phyloP scores from a whole-genome alignment of 1,140 invertebrate genomes.

The Neelides sp. region DNA sequence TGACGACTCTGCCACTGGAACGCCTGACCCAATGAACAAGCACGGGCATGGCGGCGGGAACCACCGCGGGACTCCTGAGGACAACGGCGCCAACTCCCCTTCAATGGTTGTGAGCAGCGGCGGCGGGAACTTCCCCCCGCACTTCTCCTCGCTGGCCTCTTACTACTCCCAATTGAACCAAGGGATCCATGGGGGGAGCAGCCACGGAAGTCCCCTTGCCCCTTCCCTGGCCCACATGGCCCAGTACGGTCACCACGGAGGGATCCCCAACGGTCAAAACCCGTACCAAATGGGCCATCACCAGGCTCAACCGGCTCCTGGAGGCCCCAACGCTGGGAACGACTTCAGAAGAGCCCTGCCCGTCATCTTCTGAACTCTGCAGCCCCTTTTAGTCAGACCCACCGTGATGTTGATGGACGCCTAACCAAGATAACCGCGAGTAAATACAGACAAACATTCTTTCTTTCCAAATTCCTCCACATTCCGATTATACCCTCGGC shows the following conservation, averaged over 20 bases:
- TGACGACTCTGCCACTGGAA: constrained; percentile 25
- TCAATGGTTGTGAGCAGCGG: constrained; percentile 18
- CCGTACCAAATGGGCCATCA: constrained; percentile 29
- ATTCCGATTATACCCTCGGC: no score
- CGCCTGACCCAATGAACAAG: constrained; percentile 23
- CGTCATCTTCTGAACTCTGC: constrained; percentile 29
- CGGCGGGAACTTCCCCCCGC: constrained; percentile 20
- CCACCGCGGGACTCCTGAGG: constrained; percentile 18
- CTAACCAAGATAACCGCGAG: no score
- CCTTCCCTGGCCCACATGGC: constrained; percentile 29
- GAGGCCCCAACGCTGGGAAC: constrained; percentile 14
- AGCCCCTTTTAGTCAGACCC: no score
- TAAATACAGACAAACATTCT: no score
- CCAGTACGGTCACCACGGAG: constrained; percentile 23
- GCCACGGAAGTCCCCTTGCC: background rate
- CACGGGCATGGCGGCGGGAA: constrained; percentile 7
- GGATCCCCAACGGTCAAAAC: constrained; percentile 26
- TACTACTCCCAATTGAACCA: constrained; percentile 28
- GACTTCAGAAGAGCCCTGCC: constrained; percentile 29
- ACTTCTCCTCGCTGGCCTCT: constrained; percentile 25
- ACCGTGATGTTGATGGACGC: no score
- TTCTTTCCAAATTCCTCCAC: no score
- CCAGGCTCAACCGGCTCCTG: constrained; percentile 13
- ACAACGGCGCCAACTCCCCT: constrained; percentile 16
- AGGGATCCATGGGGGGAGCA: constrained; percentile 15